phyloP scores from a whole-genome alignment of 2,888 invertebrate genomes.

The Allygus modestus region DNA sequence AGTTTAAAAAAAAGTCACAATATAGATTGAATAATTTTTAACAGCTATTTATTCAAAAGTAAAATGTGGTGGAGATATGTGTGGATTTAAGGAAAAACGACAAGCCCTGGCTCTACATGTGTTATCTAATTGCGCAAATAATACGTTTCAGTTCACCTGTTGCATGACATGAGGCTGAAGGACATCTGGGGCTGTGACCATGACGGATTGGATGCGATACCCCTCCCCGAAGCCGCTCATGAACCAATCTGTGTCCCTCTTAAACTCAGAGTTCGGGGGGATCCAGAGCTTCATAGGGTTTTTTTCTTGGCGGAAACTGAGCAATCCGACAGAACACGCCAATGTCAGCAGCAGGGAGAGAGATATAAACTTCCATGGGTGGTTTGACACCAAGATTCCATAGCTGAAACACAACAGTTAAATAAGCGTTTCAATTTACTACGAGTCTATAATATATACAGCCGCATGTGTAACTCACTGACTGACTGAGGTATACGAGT shows the following conservation, averaged over 20 bases:
- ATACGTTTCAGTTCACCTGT: constrained; percentile 72
- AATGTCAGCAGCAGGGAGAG: constrained; percentile 78
- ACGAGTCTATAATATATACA: no score
- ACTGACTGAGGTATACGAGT: no score
- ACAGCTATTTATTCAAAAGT: no score
- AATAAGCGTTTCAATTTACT: neutral
- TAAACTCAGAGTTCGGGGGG: constrained; percentile 84
- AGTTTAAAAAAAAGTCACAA: no score
- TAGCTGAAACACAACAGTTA: constrained; percentile 74
- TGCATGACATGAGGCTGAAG: constrained; percentile 79
- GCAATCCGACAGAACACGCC: constrained; percentile 80
- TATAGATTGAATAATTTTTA: no score
- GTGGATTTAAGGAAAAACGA: no score
- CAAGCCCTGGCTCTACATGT: no score
- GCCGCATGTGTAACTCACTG: no score
- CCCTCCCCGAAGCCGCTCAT: constrained; percentile 82
- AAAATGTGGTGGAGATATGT: no score
- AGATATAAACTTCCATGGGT: constrained; percentile 80
- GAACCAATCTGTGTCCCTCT: constrained; percentile 84
- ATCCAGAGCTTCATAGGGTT: constrained; percentile 88
- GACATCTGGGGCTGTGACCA: constrained; percentile 83
- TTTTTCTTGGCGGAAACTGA: constrained; percentile 84
- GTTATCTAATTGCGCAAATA: no score
- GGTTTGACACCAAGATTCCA: constrained; percentile 79
- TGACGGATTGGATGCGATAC: constrained; percentile 79